Percentiles rank a stretch among this genome's conserved stretches.
Conservation (phyloP, 35 echinoderm and acorn worm species). For the Apostichopus californicus region DNA sequence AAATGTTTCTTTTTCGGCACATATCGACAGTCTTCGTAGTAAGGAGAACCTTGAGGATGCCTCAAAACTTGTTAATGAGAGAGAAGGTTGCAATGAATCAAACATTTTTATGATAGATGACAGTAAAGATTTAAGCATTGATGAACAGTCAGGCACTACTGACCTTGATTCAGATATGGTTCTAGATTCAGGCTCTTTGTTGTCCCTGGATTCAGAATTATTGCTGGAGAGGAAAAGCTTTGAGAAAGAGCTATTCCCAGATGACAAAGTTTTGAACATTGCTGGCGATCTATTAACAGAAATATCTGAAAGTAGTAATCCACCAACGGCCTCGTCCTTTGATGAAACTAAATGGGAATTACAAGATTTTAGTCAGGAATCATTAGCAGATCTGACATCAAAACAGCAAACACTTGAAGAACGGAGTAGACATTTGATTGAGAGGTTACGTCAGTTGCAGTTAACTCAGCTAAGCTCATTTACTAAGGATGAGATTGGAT, state of each 20-base stretch:
- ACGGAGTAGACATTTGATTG: background rate
- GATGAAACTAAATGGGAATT: conserved; percentile 25
- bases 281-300: conserved; percentile 2
- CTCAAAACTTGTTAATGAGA: background rate
- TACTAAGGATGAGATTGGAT: conserved; percentile 72
- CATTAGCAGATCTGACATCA: background rate
- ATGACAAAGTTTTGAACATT: conserved; percentile 24
- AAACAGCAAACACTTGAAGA: conserved; percentile 25
- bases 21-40: background rate
- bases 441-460: conserved; percentile 68
- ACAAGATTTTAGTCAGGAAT: background rate
- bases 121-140: background rate
- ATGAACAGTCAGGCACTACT: background rate
- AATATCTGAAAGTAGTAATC: conserved; percentile 18
- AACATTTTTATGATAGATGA: conserved; percentile 10
- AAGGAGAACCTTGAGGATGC: background rate
- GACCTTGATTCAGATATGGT: conserved; percentile 18
- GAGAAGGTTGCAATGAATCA: background rate
- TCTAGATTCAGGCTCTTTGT: conserved; percentile 1
- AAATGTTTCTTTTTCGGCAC: conserved; percentile 11
- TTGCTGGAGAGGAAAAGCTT: background rate
- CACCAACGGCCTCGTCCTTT: conserved; percentile 9
- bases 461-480: conserved; percentile 60
- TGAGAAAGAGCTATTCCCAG: conserved; percentile 20
- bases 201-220: background rate